Base-by-base conservation (phyloP, 2,888 invertebrate species). In the Eucera pruinosa region DNA sequence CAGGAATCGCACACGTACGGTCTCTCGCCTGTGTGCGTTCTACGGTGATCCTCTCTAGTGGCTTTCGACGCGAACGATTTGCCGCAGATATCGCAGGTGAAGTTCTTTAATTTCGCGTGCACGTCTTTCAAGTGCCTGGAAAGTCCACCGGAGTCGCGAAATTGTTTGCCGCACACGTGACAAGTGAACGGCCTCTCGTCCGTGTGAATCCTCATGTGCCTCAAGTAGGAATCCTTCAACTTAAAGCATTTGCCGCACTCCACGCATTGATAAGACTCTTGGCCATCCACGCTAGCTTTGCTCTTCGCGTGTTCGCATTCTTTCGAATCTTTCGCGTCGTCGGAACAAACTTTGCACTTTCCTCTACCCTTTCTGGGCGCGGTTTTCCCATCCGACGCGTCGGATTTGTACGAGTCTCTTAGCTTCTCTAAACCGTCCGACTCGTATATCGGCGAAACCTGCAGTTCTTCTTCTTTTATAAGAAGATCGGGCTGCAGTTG, bases 211-310 rank as follows among this genome's bases (percentile, higher is more conserved):
- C 93, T 92, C 90, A 93, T 88, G 83, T 95, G 95, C 1, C 90
- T 92, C 84, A 93, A 92, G 92, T 88, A 93, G 88, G 92, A 94
- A 92, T 89, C 94, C 92, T 89, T 94, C 92, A 66, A 92, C 90
- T 88, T 90, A 83, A 94, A 94, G 0, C 89, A 91, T 81, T 92
- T 93, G 62, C 93, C 92, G 82, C 94, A 94, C 15, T 93, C 92
- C 0, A 92, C 91, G 68, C 94, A 94, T 11, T 55, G 80, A 48
- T 70, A 77, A 7, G 77, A 62, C n/a, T 74, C 68, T 13, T 66
- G 67, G 43, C 39, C 20, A 0, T 79, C 72, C n/a, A 25, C 11
- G n/a, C 1, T 15, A 23, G 13, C 27, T 41, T 61, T 77, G 9
- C 33, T 72, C n/a, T 70, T 80, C 2, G n/a, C n/a, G 11, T 66